These are phyloP conservation scores for Pachyseris speciosa DNA, from an alignment of 64 coral and sea anemone species.

Conservation along the genomic window DNA sequence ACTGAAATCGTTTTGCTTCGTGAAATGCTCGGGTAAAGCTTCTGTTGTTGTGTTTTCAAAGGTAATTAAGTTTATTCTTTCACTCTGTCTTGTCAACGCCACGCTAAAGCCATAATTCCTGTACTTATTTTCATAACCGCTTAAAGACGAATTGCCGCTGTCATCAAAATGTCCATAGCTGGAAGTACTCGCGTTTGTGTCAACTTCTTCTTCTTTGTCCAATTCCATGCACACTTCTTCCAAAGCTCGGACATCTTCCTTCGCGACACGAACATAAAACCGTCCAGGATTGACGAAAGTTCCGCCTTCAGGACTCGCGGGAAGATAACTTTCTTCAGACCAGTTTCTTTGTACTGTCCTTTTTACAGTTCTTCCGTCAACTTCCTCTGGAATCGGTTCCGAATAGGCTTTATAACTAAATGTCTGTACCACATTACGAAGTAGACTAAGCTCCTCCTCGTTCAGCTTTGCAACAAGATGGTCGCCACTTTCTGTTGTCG, in stretches of 20 bases:
- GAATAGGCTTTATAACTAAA: background rate
- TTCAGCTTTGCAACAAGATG: background rate
- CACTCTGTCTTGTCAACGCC: background rate
- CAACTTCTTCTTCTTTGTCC: background rate
- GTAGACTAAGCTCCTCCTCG: background rate
- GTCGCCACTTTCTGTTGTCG: background rate
- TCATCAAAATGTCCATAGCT: background rate
- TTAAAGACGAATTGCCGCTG: background rate
- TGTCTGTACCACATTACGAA: constrained; percentile 1
- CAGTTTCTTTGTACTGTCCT: background rate
- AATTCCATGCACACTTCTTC: constrained; percentile 18
- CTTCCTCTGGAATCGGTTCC: background rate
- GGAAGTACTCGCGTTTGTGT: background rate
- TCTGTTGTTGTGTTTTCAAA: background rate
- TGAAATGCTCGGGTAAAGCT: background rate
- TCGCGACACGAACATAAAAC: constrained; percentile 51
- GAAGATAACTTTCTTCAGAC: constrained; percentile 27
- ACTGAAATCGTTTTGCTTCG: background rate
- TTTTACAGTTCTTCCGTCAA: background rate
- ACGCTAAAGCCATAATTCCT: background rate
- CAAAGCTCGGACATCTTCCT: constrained; percentile 21
- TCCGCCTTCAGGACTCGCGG: background rate
- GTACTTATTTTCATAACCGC: background rate
- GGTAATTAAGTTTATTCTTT: background rate
- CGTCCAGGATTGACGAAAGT: constrained; percentile 48